Evolutionary conservation across 2,797 vertebrate species (phyloP), one percentile per base, ranked within the genome.

Genomic region (Chelon labrosus): DNA sequence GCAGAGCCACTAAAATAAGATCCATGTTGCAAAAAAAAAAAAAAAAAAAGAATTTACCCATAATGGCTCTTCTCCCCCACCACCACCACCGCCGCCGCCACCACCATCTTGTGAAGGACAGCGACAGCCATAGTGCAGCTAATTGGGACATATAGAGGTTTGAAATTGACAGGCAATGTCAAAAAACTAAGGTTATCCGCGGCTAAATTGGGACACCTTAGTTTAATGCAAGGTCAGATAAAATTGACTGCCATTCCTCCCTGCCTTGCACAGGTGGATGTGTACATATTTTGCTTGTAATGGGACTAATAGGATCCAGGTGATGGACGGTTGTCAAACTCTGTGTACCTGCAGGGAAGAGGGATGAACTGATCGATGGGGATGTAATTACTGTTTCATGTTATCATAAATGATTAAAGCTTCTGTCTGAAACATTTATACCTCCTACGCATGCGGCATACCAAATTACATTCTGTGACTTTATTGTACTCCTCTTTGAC

Each of bases 221-320:
- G 65, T 88, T 88, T 76, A 50, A 27, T 47, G 75, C 78, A 79
- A 73, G 82, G 83, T 80, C 82, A 70, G 82, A 63, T 56, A 58
- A 60, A 85, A 91, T 65, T 80, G 52, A 75, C 60, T 77, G 73
- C 57, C 65, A 73, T 61, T 77, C 77, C 51, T 79, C 62, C 53
- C 66, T 54, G 11, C 70, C 77, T 62, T 73, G 65, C 75, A 66
- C 58, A 75, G 46, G 70, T 64, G 61, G 51, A 63, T 72, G 66
- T 47, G 56, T 42, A 72, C 17, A 67, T 62, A 56, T 61, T 76
- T 57, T 64, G 46, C 64, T 38, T 51, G 42, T 72, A 76, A 70
- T 82, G 56, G 52, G 58, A 67, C 68, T 62, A 84, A 82, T 64
- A 61, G 49, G 65, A 72, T 70, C 39, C 54, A 49, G 41, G 52